Evolutionary conservation across 1,140 invertebrate species (phyloP).

Genomic region (Thaumetopoea pityocampa): DNA sequence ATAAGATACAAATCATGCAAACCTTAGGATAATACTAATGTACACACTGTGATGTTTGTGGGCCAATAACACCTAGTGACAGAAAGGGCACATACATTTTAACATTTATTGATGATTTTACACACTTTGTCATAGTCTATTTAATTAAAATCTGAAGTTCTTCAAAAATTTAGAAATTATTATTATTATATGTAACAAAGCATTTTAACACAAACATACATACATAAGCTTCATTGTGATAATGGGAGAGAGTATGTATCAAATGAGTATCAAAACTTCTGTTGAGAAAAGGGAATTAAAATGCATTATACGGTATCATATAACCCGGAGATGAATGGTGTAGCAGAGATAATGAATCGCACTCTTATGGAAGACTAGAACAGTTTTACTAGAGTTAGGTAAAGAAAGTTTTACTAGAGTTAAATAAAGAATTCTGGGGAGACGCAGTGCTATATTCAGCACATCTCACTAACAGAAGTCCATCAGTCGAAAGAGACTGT

Average conservation of each 20-base stretch:
- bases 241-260: constrained; percentile 38
- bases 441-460: constrained; percentile 34
- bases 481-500: constrained; percentile 16
- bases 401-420: too few relatives aligned
- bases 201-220: constrained; percentile 23
- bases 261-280: constrained; percentile 27
- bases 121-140: constrained; percentile 41
- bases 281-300: constrained; percentile 23
- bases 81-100: constrained; percentile 49
- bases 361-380: constrained; percentile 32
- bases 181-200: constrained; percentile 19
- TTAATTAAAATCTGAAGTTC: constrained; percentile 32
- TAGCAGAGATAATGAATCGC: constrained; percentile 15
- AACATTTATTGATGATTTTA: constrained; percentile 55
- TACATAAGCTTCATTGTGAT: constrained; percentile 34
- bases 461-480: constrained; percentile 24
- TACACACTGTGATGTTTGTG: constrained; percentile 54
- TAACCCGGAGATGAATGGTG: constrained; percentile 14
- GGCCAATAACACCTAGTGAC: constrained; percentile 38
- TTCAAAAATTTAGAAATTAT: constrained; percentile 35
- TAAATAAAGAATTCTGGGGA: constrained; percentile 53
- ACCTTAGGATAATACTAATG: too few relatives aligned
- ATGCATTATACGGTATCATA: constrained; percentile 29
- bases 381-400: constrained; percentile 54
- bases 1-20: neutral